phyloP scores from a whole-genome alignment of 2,113 vertebrate genomes.

The Larimichthys crocea region DNA sequence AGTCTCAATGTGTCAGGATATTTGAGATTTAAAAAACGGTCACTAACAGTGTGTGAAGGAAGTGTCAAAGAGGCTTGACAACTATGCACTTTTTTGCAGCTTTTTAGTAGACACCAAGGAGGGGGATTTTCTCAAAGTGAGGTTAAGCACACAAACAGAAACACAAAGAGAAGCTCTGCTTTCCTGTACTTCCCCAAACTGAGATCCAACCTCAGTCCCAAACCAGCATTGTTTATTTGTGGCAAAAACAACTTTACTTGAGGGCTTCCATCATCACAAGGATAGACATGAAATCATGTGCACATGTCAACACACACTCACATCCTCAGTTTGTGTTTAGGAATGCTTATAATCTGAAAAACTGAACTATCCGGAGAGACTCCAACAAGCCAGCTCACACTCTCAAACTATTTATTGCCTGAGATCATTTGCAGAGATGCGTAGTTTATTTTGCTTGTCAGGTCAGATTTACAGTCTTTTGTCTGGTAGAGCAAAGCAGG shows the following conservation, averaged over 20 bases:
- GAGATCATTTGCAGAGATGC: constrained; percentile 17
- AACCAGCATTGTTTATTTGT: constrained; percentile 23
- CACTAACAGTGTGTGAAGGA: background rate
- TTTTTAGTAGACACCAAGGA: background rate
- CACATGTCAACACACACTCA: background rate
- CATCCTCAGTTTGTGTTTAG: constrained; percentile 9
- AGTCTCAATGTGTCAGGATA: background rate
- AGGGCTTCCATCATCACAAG: constrained; percentile 1
- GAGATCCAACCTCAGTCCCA: constrained; percentile 14
- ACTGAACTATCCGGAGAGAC: constrained; percentile 9
- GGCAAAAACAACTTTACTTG: constrained; percentile 2
- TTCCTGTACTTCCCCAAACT: constrained; percentile 29
- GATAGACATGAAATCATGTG: constrained; percentile 1
- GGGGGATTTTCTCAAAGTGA: constrained; percentile 1
- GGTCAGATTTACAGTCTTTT: constrained; percentile 18
- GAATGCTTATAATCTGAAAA: constrained; percentile 15
- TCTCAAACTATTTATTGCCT: background rate
- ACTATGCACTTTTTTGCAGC: background rate
- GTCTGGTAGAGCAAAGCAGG: background rate
- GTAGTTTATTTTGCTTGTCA: constrained; percentile 13
- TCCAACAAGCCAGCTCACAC: background rate
- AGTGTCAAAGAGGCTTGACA: background rate
- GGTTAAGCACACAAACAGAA: constrained; percentile 4
- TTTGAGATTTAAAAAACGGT: background rate
- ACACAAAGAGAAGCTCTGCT: background rate